Conservation (phyloP, 2,797 vertebrate species). For the Percopsis omiscomaycus region DNA sequence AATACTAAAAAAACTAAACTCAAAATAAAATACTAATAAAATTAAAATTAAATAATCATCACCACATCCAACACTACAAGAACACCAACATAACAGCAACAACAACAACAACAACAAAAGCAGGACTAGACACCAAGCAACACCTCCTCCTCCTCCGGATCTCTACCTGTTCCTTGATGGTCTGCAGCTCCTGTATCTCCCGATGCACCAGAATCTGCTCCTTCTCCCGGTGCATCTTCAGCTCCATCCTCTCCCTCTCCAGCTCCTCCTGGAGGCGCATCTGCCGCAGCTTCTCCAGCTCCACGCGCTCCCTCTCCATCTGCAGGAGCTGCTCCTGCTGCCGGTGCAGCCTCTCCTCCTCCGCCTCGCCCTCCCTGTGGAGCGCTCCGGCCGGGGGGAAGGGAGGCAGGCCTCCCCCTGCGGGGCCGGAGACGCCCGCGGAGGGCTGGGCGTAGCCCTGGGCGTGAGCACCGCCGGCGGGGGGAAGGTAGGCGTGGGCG, state of each 20-base stretch:
- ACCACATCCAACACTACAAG: conserved; percentile 28
- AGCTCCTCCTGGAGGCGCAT: conserved; percentile 93
- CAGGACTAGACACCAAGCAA: conserved; percentile 35
- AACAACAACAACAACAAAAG: conserved; percentile 11
- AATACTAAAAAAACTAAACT: conserved; percentile 17
- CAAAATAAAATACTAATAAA: conserved; percentile 19
- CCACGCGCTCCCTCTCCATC: conserved; percentile 92
- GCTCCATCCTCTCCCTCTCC: conserved; percentile 89
- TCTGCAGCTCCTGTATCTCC: conserved; percentile 96
- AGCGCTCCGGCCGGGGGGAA: conserved; percentile 71
- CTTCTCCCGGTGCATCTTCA: conserved; percentile 93
- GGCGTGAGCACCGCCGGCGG: conserved; percentile 43
- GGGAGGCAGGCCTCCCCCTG: conserved; percentile 64
- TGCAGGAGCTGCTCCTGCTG: conserved; percentile 95
- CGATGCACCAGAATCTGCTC: conserved; percentile 96
- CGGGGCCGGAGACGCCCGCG: conserved; percentile 39
- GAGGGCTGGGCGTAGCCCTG: conserved; percentile 55
- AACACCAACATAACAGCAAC: conserved; percentile 13
- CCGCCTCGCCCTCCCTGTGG: conserved; percentile 83
- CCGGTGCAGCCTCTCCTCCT: conserved; percentile 89
- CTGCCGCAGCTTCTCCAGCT: conserved; percentile 94
- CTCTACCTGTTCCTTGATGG: conserved; percentile 92
- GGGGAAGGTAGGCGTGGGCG: conserved; percentile 57
- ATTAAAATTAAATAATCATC: conserved; percentile 16
- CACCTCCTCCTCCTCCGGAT: conserved; percentile 16